Base-by-base conservation (phyloP, 2,113 vertebrate genomes). In the Pollachius pollachius region DNA sequence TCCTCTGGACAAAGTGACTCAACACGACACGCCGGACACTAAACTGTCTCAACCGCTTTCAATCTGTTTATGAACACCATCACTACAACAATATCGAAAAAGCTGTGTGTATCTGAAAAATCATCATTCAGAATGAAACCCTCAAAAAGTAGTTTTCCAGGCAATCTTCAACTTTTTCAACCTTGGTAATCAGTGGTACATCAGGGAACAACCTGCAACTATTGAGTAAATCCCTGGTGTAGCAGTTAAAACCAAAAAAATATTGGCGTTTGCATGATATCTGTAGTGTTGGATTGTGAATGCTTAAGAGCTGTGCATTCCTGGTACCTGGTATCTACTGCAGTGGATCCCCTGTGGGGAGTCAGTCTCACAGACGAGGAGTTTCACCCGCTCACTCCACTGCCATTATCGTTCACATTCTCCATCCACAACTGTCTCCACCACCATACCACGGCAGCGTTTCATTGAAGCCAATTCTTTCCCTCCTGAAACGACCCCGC, bases 281-380 rank as follows among this genome's bases (percentile, higher is more conserved):
- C 41, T 48, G 41, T 62, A 17, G 85, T 74, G n/a, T 27, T 23
- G 5, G 27, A 15, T 48, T 48, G 41, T 13, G 41, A 48, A 13
- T 48, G 41, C 41, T 9, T 9, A 56, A 64, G 16, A 1, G 25
- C 21, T 59, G 73, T 67, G 8, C 80, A 88, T 86, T 86, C 84
- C 78, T 84, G 72, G 84, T 88, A 84, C 86, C 89, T 88, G 85
- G 86, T 89, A 89, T 90, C 85, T 79, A 69, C 70, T 69, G 69
- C 52, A 62, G 64, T 63, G 25, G 84, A 84, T 81, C 84, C 84
- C 87, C 85, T 76, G 73, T 56, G 41, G 84, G 83, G 75, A 85
- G 87, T 77, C 65, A 69, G 67, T 72, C 74, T 87, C 75, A 61
- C 65, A 74, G 52, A 56, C 69, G 67, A 62, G 67, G 48, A 67